These are phyloP conservation scores for Drosophila truncata DNA, from an alignment of 1,140 invertebrate genomes.

Conservation along the genomic window DNA sequence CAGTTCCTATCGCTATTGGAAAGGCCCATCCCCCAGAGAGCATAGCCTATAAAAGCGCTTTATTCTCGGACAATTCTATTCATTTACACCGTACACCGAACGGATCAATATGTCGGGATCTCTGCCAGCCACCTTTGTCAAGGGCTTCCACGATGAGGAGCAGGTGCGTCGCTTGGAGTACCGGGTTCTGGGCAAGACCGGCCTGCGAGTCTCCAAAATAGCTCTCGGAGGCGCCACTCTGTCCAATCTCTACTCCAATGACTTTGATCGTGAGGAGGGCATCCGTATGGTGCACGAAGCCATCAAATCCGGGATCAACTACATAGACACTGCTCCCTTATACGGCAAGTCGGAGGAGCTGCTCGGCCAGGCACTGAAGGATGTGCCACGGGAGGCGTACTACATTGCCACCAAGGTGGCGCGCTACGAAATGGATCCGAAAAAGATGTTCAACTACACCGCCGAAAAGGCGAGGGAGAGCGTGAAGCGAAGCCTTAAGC, in stretches of 20 bases:
- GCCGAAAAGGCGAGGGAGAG: constrained; percentile 90
- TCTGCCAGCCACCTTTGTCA: constrained; percentile 86
- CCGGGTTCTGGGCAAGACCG: constrained; percentile 87
- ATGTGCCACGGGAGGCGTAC: constrained; percentile 92
- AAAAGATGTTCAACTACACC: constrained; percentile 95
- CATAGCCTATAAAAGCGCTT: constrained; percentile 12
- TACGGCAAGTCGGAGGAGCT: constrained; percentile 93
- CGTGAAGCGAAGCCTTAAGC: constrained; percentile 91
- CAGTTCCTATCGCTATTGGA: neutral
- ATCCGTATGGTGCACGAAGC: constrained; percentile 90
- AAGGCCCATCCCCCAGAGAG: neutral
- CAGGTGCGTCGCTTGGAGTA: constrained; percentile 87
- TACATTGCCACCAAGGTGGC: constrained; percentile 98
- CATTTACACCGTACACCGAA: neutral
- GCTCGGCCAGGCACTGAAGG: constrained; percentile 93
- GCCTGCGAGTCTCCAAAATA: constrained; percentile 87
- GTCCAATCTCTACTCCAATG: constrained; percentile 46
- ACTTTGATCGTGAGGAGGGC: constrained; percentile 87
- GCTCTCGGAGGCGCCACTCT: constrained; percentile 86
- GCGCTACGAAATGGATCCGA: constrained; percentile 90
- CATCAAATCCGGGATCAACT: constrained; percentile 94
- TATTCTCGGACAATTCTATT: too few species aligned
- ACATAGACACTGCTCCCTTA: constrained; percentile 96
- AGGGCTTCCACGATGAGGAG: constrained; percentile 87
- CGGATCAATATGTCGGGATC: constrained; percentile 40